Conservation (phyloP, 1,140 invertebrate species). For the Caenorhabditis briggsae region DNA sequence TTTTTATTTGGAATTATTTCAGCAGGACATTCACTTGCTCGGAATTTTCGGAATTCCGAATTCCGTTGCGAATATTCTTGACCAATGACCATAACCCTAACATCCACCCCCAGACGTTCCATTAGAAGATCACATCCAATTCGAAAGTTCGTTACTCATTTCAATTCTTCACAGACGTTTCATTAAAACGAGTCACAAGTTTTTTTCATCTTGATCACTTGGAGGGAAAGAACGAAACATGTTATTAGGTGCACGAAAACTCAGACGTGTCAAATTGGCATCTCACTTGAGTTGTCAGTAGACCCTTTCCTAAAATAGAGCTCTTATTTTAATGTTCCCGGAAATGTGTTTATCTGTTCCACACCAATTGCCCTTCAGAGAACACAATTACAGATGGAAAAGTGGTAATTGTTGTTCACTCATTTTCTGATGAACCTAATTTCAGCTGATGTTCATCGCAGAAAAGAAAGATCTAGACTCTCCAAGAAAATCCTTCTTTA, state of each 20-base stretch:
- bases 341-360: not conserved
- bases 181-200: constrained; percentile 13
- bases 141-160: not conserved
- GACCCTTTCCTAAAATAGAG: not conserved
- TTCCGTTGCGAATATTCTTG: not conserved
- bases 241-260: constrained; percentile 1
- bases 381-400: not conserved
- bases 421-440: not conserved
- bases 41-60: no score
- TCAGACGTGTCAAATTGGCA: not conserved
- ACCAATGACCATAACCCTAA: not conserved
- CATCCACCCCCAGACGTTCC: not conserved
- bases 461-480: no score
- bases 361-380: not conserved
- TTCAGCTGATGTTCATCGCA: not conserved
- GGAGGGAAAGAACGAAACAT: not conserved
- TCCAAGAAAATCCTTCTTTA: no score
- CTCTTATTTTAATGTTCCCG: not conserved
- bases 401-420: constrained; percentile 7
- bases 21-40: no score
- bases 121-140: not conserved
- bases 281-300: not conserved
- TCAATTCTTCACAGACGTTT: not conserved
- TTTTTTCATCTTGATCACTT: constrained; percentile 18
- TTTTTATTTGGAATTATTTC: no score